Base-by-base conservation (phyloP, 2,888 invertebrate species). In the Tricholauxania praeusta region DNA sequence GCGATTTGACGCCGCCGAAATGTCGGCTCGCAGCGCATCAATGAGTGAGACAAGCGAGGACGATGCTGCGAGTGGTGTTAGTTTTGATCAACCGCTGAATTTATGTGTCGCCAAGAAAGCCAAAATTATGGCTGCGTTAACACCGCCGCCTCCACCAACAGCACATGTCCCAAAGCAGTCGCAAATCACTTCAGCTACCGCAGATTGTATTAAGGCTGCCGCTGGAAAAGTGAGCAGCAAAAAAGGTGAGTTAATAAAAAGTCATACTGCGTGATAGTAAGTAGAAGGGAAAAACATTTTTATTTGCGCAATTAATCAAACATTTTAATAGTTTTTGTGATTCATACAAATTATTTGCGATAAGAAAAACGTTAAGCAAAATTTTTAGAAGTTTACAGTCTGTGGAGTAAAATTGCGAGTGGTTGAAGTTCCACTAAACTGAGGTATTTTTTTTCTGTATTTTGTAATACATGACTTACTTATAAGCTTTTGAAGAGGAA, bases 11-110 rank as follows among this genome's bases (percentile, higher is more conserved):
- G 77, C 75, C 28, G 63, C 76, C 57, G 55, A 64, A 74, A 68
- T 15, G 75, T 76, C 63, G 67, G 81, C 72, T 72, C 68, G 82
- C 69, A 79, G 82, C 77, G 87, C 84, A 57, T 86, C 85, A 19
- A 78, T 86, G 66, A 87, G 87, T 78, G 87, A 88, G 85, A 77
- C 89, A 85, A 87, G 89, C 86, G 82, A 89, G 84, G 82, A 89
- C 82, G 80, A 88, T 81, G 78, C 74, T 79, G 59, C 48, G 53
- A 19, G 74, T 64, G 57, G 28, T 68, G 76, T 77, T 7, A 75
- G 80, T 17, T 80, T 81, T 57, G 91, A 91, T 79, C 90, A 91
- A 83, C 91, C 91, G 10, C 82, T 91, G 72, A 90, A 91, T 83
- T 84, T 91, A 79, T 90, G 90, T 72, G 90, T 91, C 85, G 89